phyloP scores from a whole-genome alignment of 2,888 invertebrate genomes.

The Balanococcus diminutus region DNA sequence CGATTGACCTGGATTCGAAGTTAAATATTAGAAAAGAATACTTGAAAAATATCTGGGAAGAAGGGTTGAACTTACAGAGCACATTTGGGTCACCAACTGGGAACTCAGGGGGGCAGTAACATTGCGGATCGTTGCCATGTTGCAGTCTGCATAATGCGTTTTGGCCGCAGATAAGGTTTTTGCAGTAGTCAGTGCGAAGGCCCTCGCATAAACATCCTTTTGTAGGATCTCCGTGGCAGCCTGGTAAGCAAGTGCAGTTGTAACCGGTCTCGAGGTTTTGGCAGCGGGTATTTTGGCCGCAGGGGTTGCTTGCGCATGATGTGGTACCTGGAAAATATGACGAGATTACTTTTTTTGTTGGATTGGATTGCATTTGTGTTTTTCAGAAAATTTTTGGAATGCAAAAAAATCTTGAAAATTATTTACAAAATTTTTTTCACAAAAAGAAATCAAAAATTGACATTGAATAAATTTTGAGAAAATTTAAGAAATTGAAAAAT shows the following conservation, averaged over 20 bases:
- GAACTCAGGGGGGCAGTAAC: conserved; percentile 81
- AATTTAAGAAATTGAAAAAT: too few species aligned
- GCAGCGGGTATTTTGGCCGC: conserved; percentile 83
- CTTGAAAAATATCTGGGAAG: too few species aligned
- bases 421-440: too few species aligned
- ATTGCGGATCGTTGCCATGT: conserved; percentile 70
- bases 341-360: too few species aligned
- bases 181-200: conserved; percentile 72
- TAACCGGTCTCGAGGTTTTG: conserved; percentile 76
- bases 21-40: too few species aligned
- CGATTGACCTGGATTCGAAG: conserved; percentile 64
- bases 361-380: too few species aligned
- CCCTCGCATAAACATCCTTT: conserved; percentile 79
- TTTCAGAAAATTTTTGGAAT: not conserved
- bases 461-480: too few species aligned
- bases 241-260: conserved; percentile 80
- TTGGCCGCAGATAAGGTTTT: conserved; percentile 77
- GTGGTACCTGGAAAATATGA: not conserved
- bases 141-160: conserved; percentile 81
- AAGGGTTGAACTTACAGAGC: conserved; percentile 71
- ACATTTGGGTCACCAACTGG: conserved; percentile 84
- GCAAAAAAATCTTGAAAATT: conserved; percentile 69
- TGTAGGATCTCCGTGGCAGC: conserved; percentile 82
- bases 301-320: conserved; percentile 77
- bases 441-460: too few species aligned